Base-by-base conservation (phyloP, 2,888 invertebrate genomes). In the Agriopis aurantiaria region DNA sequence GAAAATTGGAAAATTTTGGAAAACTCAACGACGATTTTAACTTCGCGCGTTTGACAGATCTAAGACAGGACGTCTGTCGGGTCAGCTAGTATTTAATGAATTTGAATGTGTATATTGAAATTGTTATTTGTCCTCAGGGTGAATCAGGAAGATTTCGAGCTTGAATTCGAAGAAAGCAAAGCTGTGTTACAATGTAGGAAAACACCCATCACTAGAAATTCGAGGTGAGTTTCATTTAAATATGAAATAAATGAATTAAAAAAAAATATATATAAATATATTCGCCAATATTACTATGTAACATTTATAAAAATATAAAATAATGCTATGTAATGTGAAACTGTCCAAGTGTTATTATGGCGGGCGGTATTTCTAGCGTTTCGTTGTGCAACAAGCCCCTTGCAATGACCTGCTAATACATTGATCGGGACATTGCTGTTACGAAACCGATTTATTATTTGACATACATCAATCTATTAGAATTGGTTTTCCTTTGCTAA, bases 161-260 rank as follows among this genome's bases (percentile, higher is more conserved):
- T 99, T 69, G 99, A 99, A 89, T 96, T 97, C 74, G 99, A 99
- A 91, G 99, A 99, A 86, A 96, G 96, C 79, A 98, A 97, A 89
- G 95, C 96, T 74, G 96, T 97, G 75, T 96, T 96, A 87, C 96
- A 97, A 84, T 96, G 97, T 87, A 96, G 96, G 76, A 96, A 96
- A 88, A 95, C 96, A 73, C 95, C 96, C 76, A 91, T 93, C 63
- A 85, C 91, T 68, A 91, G 91, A 80, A 93, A 91, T 84, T 89
- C 93, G 71, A 91, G 94, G 94, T 91, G n/a, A n/a, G n/a, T n/a
- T n/a, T n/a, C n/a, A n/a, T n/a, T n/a, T n/a, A n/a, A n/a, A n/a
- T n/a, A n/a, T n/a, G n/a, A n/a, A n/a, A n/a, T n/a, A n/a, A n/a
- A n/a, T n/a, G n/a, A n/a, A n/a, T n/a, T n/a, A n/a, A n/a, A n/a